Evolutionary conservation across 2,797 vertebrate genomes (phyloP).

Genomic region (Momotus momota): DNA sequence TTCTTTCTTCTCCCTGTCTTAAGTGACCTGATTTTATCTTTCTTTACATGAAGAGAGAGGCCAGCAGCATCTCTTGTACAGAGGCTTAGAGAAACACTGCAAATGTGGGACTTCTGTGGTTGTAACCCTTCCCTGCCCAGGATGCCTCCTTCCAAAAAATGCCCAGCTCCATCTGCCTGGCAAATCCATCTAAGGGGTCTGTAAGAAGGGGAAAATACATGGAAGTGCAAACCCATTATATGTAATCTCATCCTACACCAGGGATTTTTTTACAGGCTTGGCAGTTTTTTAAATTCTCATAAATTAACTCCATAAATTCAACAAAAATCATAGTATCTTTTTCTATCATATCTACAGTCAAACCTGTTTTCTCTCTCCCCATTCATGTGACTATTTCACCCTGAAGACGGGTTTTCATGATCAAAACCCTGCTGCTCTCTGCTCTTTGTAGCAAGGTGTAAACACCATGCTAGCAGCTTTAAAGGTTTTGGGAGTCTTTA

Average conservation of each 20-base stretch:
- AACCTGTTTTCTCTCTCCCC: neutral
- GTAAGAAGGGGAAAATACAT: neutral
- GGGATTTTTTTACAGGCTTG: neutral
- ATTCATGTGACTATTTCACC: neutral
- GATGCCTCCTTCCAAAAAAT: neutral
- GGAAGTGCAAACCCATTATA: neutral
- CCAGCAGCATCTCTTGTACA: neutral
- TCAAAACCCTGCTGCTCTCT: neutral
- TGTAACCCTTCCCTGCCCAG: slow-evolving; percentile 25
- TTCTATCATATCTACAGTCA: neutral
- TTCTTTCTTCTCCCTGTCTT: slow-evolving; percentile 18
- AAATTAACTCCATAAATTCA: slow-evolving; percentile 2
- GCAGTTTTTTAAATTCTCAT: neutral
- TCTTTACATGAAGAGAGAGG: neutral
- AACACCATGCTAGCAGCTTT: neutral
- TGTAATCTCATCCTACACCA: neutral
- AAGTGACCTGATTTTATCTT: slow-evolving; percentile 67
- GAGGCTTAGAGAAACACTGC: neutral
- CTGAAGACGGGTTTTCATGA: neutral
- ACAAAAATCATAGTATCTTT: slow-evolving; percentile 22
- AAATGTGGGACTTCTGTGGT: slow-evolving; percentile 3
- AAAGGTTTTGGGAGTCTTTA: neutral
- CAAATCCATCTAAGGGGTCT: neutral
- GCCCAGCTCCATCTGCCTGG: fast-evolving
- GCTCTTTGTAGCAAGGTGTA: slow-evolving; percentile 3